Base-by-base conservation (phyloP, 2,797 vertebrate genomes). In the Semotilus atromaculatus region DNA sequence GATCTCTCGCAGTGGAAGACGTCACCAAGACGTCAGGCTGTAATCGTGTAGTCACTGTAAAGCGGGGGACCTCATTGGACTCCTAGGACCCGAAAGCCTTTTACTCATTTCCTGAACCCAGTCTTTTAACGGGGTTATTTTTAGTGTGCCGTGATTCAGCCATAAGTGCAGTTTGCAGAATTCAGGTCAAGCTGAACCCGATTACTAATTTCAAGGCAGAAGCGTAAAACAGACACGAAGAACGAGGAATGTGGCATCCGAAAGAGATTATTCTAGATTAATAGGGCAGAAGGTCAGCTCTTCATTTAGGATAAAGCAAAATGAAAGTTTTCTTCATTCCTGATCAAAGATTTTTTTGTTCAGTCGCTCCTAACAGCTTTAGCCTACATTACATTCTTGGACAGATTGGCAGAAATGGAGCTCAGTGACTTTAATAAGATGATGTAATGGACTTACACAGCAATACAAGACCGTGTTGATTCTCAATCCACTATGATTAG, bases 21-120 rank as follows among this genome's bases (percentile, higher is more conserved):
- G 34, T 70, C 81, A 83, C 43, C 18, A 23, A 38, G 60, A 53
- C 48, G 60, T 53, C 60, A 79, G 29, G 60, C 45, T 67, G 43
- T 55, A 58, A 76, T 67, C 82, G n/a, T 14, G 34, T 19, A 10
- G 14, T 70, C n/a, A 19, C 29, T 45, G 26, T 26, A 67, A 68
- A 85, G 34, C 23, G 18, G 3, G 19, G 14, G 76, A 80, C 66
- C 40, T 45, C 5, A 38, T 26, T 68, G 34, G 23, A n/a, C 53
- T 62, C 71, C 43, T 18, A 70, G 16, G 60, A 66, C 38, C 45
- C 7, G 14, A 34, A 70, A 71, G 29, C 62, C 70, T 55, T 84
- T 48, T 88, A 88, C 86, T 89, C 31, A 89, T 88, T 87, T 86
- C 19, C 80, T 73, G 53, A 34, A 29, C 73, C 29, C 29, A 31